A percentile compares a stretch with the other conserved stretches of the same genome.
phyloP scores from a whole-genome alignment of 1,140 invertebrate genomes.

The Tetramorium alpestre region DNA sequence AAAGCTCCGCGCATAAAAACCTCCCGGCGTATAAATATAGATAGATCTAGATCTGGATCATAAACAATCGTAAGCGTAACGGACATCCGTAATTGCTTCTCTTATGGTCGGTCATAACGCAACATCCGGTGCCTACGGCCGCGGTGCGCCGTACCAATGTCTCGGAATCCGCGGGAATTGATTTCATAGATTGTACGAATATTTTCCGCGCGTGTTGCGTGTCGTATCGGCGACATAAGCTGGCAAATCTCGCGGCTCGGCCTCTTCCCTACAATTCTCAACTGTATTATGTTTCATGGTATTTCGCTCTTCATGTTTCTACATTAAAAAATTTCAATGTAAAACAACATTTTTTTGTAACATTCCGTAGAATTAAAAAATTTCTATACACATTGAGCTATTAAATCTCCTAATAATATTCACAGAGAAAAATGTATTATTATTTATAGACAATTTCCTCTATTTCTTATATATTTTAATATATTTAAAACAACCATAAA shows the following conservation, averaged over 20 bases:
- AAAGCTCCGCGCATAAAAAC: not conserved
- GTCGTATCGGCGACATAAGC: not conserved
- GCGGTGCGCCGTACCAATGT: slow-evolving; percentile 20
- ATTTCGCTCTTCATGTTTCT: not conserved
- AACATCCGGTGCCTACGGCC: slow-evolving; percentile 31
- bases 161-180: slow-evolving; percentile 59
- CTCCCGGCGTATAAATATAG: slow-evolving; percentile 30
- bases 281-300: not conserved
- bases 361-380: not conserved
- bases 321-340: not conserved
- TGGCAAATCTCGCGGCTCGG: not conserved
- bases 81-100: slow-evolving; percentile 42
- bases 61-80: slow-evolving; percentile 55
- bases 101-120: slow-evolving; percentile 26
- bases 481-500: not conserved
- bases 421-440: not conserved
- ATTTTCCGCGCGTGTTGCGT: slow-evolving; percentile 29
- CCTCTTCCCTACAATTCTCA: not conserved
- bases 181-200: slow-evolving; percentile 38
- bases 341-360: not conserved
- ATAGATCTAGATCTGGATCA: slow-evolving; percentile 31
- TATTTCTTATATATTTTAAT: not conserved
- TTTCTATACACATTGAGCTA: not conserved
- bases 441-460: not conserved
- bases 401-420: not conserved